Base-by-base conservation (phyloP, 2,797 vertebrate genomes). In the Hybognathus amarus region DNA sequence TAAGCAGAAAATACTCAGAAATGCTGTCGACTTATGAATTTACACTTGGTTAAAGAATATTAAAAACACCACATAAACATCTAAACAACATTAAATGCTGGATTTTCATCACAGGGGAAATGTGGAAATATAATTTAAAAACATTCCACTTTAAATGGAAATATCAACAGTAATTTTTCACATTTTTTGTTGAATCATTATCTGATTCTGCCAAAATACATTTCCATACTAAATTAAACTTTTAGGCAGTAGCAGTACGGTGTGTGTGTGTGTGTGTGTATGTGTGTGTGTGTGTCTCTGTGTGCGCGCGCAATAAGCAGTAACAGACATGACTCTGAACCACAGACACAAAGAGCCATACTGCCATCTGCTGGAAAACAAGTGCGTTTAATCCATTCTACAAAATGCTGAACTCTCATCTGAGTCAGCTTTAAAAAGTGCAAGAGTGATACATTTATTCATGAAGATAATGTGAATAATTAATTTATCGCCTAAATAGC, bases 331-430 rank as follows among this genome's bases (percentile, higher is more conserved):
- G 27, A 73, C 6, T 27, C 70, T 17, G 22, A 59, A 63, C 3
- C 54, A 24, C 61, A 27, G n/a, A 40, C 38, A 33, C 12, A 45
- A 42, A 63, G 76, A 22, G 38, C 50, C 71, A 77, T 66, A 24
- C 66, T 67, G 67, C 78, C 47, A 40, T 78, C 82, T 86, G 74
- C 17, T 78, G 82, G 73, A 50, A 24, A 73, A 27, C 5, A 36
- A 6, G 7, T 17, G 71, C 22, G 4, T 11, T 45, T 52, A 1
- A 59, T 20, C 7, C 22, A 56, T 6, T 18, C 30, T 9, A 2
- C 12, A 70, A 27, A 20, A 13, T 18, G 5, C 13, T 56, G 13
- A 68, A 40, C 18, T 40, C 13, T 12, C 18, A 24, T 42, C 18
- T n/a, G 15, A 47, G 27, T 56, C 24, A 47, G 42, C 27, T 18